phyloP scores from a whole-genome alignment of 2,888 invertebrate species.

The Tipula vernalis region DNA sequence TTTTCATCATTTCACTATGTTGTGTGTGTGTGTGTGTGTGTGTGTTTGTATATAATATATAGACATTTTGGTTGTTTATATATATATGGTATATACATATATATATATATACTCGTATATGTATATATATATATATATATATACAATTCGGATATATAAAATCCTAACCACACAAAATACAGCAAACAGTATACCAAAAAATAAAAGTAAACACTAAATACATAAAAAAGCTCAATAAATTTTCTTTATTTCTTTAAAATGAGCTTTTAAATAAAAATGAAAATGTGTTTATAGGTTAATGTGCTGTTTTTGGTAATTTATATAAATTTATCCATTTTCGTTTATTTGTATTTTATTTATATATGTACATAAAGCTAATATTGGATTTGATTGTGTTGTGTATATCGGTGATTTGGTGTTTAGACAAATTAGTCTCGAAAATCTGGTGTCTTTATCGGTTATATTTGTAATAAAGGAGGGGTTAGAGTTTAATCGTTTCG shows the following conservation, averaged over 20 bases:
- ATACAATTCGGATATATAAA: no score
- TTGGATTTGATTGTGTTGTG: neutral
- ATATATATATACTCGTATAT: neutral
- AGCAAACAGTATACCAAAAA: neutral
- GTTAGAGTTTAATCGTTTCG: neutral
- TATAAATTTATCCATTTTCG: neutral
- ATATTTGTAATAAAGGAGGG: neutral
- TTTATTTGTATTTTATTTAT: no score
- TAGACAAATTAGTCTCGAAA: neutral
- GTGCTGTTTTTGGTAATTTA: conserved; percentile 4
- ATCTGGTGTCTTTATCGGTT: neutral
- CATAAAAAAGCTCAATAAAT: neutral
- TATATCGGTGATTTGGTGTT: neutral
- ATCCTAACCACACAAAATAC: neutral
- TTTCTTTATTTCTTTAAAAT: neutral
- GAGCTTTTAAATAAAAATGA: conserved; percentile 4
- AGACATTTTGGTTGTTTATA: neutral
- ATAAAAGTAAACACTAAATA: neutral
- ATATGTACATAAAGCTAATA: neutral
- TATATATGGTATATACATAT: no score
- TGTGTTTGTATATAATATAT: neutral
- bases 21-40: neutral
- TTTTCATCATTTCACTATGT: neutral
- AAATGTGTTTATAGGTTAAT: conserved; percentile 4
- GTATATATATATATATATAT: neutral